A percentile compares a stretch with the other conserved stretches of the same genome.
phyloP scores from a whole-genome alignment of 1,140 invertebrate species.

The Brachionus manjavacas region DNA sequence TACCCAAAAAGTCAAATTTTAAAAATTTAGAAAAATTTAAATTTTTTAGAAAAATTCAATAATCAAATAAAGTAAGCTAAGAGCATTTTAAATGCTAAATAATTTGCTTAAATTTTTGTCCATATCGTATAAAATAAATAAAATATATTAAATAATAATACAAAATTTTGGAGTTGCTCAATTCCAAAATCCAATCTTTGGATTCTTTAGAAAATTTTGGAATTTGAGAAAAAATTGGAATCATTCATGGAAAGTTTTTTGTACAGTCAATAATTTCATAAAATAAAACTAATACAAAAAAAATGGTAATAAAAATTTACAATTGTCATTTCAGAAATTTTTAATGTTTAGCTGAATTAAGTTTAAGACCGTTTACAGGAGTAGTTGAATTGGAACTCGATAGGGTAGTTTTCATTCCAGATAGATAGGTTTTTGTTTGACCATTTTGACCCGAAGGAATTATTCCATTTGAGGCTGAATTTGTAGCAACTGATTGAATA shows the following conservation, averaged over 20 bases:
- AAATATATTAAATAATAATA: not conserved
- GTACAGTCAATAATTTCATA: slow-evolving; percentile 4
- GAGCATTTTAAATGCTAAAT: not conserved
- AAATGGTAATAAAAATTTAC: not conserved
- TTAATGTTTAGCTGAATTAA: not conserved
- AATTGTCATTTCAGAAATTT: not conserved
- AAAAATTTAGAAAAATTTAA: not conserved
- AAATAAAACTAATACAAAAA: not conserved
- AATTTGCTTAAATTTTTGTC: not conserved
- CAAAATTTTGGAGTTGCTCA: not conserved
- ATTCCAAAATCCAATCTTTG: not conserved
- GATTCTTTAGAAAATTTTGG: not conserved
- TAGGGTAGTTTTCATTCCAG: not conserved
- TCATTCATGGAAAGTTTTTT: not conserved
- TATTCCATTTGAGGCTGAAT: slow-evolving; percentile 25
- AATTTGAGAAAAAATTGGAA: not conserved
- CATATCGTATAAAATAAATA: slow-evolving; percentile 1
- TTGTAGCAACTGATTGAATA: slow-evolving; percentile 30
- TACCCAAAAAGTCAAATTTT: not conserved
- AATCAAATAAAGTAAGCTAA: not conserved
- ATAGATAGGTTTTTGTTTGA: not conserved
- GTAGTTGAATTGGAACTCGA: not conserved
- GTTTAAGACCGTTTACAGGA: not conserved
- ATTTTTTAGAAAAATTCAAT: not conserved
- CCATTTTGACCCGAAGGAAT: not conserved